Evolutionary conservation across 2,113 vertebrate genomes (phyloP).

Genomic region (Microcebus jonahi): DNA sequence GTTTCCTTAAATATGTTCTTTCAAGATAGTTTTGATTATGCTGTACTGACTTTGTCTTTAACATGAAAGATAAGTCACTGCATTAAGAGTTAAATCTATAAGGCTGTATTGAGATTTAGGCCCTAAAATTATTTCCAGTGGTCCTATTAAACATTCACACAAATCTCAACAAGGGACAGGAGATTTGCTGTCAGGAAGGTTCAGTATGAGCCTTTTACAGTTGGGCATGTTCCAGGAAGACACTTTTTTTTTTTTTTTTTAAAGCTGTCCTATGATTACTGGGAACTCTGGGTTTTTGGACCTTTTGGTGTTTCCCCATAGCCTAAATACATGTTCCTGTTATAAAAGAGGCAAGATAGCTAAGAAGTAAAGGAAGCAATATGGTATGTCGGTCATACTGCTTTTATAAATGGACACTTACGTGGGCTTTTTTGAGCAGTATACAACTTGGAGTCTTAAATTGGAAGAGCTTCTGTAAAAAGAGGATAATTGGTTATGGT

Average conservation of each 20-base stretch:
- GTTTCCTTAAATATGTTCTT: conserved; percentile 69
- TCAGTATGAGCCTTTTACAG: too few relatives aligned
- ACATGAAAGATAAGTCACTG: conserved; percentile 28
- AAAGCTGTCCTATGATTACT: neutral
- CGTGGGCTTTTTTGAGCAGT: neutral
- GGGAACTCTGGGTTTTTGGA: neutral
- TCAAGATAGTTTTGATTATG: conserved; percentile 53
- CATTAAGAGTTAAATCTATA: too few relatives aligned
- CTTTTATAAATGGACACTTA: neutral
- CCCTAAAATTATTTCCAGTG: too few relatives aligned
- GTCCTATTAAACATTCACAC: too few relatives aligned
- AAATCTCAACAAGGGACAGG: too few relatives aligned
- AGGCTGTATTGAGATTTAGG: too few relatives aligned
- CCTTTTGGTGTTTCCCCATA: neutral
- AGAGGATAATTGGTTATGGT: too few relatives aligned
- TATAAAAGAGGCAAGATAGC: neutral
- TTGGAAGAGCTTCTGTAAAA: too few relatives aligned
- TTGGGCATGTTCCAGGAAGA: too few relatives aligned
- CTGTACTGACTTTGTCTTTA: conserved; percentile 38
- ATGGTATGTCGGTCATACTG: neutral
- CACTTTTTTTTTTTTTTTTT: neutral
- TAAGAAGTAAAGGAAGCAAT: neutral
- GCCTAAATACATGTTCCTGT: neutral
- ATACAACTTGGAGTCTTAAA: too few relatives aligned
- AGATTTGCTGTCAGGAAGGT: too few relatives aligned